These are phyloP conservation scores for Choristoneura fumiferana DNA, from an alignment of 1,140 invertebrate genomes.

Conservation along the genomic window DNA sequence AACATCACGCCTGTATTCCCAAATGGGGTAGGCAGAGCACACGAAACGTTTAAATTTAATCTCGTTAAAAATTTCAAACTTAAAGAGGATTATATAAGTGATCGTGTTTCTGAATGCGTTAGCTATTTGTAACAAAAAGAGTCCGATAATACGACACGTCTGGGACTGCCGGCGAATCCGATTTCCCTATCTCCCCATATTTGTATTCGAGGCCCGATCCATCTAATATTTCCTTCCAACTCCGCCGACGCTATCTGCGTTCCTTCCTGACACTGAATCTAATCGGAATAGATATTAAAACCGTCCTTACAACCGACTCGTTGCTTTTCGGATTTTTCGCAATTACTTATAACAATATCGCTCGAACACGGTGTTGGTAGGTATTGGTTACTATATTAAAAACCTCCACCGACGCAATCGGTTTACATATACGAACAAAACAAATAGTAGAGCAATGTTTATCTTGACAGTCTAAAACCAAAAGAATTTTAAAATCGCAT, in stretches of 20 bases:
- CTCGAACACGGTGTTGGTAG: too few relatives aligned
- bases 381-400: too few relatives aligned
- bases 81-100: neutral
- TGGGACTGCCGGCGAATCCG: constrained; percentile 66
- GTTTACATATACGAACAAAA: too few relatives aligned
- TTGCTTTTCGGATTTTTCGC: constrained; percentile 30
- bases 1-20: too few relatives aligned
- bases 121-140: constrained; percentile 62
- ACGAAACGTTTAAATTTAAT: too few relatives aligned
- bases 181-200: constrained; percentile 75
- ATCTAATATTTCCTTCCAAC: constrained; percentile 76
- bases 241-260: constrained; percentile 68
- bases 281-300: constrained; percentile 78
- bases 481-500: too few relatives aligned
- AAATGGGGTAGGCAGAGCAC: too few relatives aligned
- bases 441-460: too few relatives aligned
- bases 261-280: constrained; percentile 76
- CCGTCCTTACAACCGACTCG: constrained; percentile 57
- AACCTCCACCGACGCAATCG: too few relatives aligned
- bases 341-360: neutral
- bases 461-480: too few relatives aligned
- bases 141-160: constrained; percentile 70
- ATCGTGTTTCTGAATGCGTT: constrained; percentile 55
- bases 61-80: too few relatives aligned
- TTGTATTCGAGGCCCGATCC: constrained; percentile 74